phyloP scores from a whole-genome alignment of 1,140 invertebrate species.

The Solen grandis region DNA sequence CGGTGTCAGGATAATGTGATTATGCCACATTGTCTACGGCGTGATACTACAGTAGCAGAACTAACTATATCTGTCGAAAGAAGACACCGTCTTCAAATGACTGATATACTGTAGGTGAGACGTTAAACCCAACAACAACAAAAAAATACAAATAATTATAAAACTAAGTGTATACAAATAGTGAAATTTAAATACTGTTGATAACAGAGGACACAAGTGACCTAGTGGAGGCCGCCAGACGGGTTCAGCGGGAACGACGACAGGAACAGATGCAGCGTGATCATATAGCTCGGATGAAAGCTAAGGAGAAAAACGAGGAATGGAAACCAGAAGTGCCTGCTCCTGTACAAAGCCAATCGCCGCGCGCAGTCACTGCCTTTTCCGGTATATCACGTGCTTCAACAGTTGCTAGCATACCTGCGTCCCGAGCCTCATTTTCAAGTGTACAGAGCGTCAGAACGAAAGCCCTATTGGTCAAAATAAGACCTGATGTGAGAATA shows the following conservation, averaged over 20 bases:
- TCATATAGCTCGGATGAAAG: slow-evolving; percentile 14
- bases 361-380: slow-evolving; percentile 21
- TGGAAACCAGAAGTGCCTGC: slow-evolving; percentile 19
- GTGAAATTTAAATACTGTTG: too few relatives aligned
- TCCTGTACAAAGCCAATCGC: not conserved
- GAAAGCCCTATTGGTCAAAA: slow-evolving; percentile 54
- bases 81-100: too few relatives aligned
- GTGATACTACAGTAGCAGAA: too few relatives aligned
- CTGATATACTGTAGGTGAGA: too few relatives aligned
- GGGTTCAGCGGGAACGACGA: slow-evolving; percentile 45
- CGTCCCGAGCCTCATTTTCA: slow-evolving; percentile 43
- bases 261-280: slow-evolving; percentile 51
- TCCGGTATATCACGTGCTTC: slow-evolving; percentile 28
- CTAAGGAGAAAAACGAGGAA: slow-evolving; percentile 37
- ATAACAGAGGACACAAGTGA: slow-evolving; percentile 48
- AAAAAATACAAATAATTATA: too few relatives aligned
- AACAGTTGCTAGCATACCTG: slow-evolving; percentile 19
- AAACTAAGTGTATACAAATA: too few relatives aligned
- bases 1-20: too few relatives aligned
- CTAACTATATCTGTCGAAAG: too few relatives aligned
- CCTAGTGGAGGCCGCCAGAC: slow-evolving; percentile 39
- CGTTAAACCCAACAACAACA: too few relatives aligned
- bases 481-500: slow-evolving; percentile 46
- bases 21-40: too few relatives aligned
- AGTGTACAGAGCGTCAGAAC: slow-evolving; percentile 45